These are phyloP conservation scores for Euwallacea similis DNA, from an alignment of 1,140 invertebrate genomes.

Conservation along the genomic window DNA sequence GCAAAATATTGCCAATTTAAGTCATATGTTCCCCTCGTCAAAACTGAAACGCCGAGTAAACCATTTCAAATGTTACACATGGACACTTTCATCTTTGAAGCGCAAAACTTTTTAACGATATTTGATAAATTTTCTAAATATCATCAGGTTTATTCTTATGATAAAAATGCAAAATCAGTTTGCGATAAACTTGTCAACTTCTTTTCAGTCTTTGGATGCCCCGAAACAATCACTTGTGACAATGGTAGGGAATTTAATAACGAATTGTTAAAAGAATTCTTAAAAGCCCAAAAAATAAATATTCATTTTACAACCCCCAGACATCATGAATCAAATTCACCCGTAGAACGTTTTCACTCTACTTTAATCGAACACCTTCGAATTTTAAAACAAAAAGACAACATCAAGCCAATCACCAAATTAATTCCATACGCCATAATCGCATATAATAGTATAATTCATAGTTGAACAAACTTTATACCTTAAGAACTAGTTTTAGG, in stretches of 20 bases:
- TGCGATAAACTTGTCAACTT: constrained; percentile 32
- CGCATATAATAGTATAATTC: background rate
- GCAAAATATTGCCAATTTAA: constrained; percentile 8
- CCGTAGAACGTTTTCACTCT: constrained; percentile 14
- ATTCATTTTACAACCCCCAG: constrained; percentile 43
- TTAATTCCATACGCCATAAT: background rate
- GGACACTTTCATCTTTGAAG: constrained; percentile 26
- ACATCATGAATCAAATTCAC: constrained; percentile 33
- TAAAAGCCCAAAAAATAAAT: constrained; percentile 14
- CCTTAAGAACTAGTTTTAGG: background rate
- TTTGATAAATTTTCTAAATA: constrained; percentile 35
- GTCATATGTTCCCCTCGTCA: constrained; percentile 23
- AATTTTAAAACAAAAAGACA: background rate
- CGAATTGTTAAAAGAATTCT: constrained; percentile 9
- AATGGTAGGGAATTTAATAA: constrained; percentile 43
- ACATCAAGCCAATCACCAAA: background rate
- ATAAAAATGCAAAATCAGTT: constrained; percentile 20
- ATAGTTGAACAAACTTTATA: constrained; percentile 1
- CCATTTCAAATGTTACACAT: constrained; percentile 38
- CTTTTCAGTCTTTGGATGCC: constrained; percentile 37
- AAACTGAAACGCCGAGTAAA: constrained; percentile 23
- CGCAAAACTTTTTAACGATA: constrained; percentile 35
- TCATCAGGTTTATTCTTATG: constrained; percentile 30
- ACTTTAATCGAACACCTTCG: constrained; percentile 9
- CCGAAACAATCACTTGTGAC: constrained; percentile 37